phyloP scores from a whole-genome alignment of 1,140 invertebrate species.

The Halotydeus destructor region DNA sequence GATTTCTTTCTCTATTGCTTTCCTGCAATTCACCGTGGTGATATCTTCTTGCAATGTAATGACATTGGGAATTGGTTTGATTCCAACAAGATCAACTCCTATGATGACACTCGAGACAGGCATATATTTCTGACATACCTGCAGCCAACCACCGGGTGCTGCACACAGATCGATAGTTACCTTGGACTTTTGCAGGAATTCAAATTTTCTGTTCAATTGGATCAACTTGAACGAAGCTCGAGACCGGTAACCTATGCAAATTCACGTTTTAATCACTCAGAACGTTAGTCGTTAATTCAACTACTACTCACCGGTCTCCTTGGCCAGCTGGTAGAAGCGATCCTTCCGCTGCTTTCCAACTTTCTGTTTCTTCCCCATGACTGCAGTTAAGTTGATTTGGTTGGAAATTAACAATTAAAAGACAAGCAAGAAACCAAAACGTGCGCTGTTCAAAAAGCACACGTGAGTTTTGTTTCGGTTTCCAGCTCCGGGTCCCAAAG shows the following conservation, averaged over 20 bases:
- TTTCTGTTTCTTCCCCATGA: conserved; percentile 92
- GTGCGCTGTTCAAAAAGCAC: no score
- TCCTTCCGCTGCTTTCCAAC: conserved; percentile 92
- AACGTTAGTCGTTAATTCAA: conserved; percentile 4
- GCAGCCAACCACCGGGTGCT: conserved; percentile 98
- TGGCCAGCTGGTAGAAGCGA: conserved; percentile 95
- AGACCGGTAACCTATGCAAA: conserved; percentile 60
- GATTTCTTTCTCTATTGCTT: conserved; percentile 51
- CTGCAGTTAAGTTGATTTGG: conserved; percentile 21
- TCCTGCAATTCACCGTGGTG: conserved; percentile 64
- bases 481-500: no score
- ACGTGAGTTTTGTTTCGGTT: no score
- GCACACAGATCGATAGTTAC: conserved; percentile 96
- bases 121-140: conserved; percentile 96
- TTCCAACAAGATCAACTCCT: conserved; percentile 86
- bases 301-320: conserved; percentile 80
- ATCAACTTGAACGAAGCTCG: conserved; percentile 96
- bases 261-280: neutral
- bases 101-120: conserved; percentile 85
- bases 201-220: conserved; percentile 89
- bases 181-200: conserved; percentile 83
- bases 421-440: no score
- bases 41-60: conserved; percentile 82
- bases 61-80: conserved; percentile 73
- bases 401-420: no score